Evolutionary conservation across 1,140 invertebrate species (phyloP), one percentile per base, ranked within the genome.

Genomic region (Neodiprion pinetum): DNA sequence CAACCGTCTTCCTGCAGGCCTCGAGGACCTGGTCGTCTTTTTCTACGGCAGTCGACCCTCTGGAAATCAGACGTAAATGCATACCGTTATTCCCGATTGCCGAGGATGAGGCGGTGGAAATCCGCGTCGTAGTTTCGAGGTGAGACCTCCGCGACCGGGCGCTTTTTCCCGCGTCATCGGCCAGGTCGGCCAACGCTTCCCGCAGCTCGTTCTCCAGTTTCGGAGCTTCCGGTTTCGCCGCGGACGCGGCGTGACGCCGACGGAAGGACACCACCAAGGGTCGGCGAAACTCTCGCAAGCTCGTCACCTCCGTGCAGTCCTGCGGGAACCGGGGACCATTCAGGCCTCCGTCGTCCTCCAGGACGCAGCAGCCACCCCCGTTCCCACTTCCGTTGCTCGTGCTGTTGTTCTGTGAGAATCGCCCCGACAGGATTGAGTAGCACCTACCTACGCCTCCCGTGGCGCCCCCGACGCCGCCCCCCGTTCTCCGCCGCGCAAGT

Each of bases 391-490:
- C 67, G 67, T 21, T 69, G 11, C 11, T 69, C 10, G 11, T 69
- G 28, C 28, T 40, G 53, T 61, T 61, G 67, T 69, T 69, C 10
- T 69, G 67, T 21, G 67, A 69, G 10, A 69, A 69, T 23, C 67
- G 11, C 7, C 67, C 67, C 10, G 67, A 69, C 67, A 69, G 67
- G 67, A 69, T 47, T 8, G 67, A 69, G 67, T 69, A 69, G 67
- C 67, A 69, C 67, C 67, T 69, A 69, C 67, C 67, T 69, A 69
- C 67, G 17, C 67, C 67, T 21, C 67, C 67, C 7, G 67, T 5
- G 53, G 53, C 53, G 53, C 53, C 53, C n/a, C 11, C 53, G 11
- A 5, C 53, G 28, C 28, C 28, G 17, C 61, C 61, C 21, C 21
- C 67, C 11, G 8, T 69, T 61, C 53, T 72, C 8, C 71, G 14